Evolutionary conservation across 2,888 invertebrate genomes (phyloP).

Genomic region (Scaptomyza flava): DNA sequence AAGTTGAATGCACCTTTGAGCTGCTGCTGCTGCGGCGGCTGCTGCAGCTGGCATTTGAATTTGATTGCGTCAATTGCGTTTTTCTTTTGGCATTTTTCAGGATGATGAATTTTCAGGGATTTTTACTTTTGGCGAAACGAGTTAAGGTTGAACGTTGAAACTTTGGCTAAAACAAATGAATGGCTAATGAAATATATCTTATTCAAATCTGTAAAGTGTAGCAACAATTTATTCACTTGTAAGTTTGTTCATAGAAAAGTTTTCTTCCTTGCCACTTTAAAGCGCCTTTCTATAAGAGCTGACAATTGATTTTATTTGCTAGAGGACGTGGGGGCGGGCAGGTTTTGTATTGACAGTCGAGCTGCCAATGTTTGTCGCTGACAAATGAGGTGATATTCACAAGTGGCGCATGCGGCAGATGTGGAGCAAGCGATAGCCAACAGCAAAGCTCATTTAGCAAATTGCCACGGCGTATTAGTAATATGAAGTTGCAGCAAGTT

Average conservation of each 20-base stretch:
- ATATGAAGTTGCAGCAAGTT: constrained; percentile 36
- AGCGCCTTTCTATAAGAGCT: constrained; percentile 3
- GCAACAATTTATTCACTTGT: too few species aligned
- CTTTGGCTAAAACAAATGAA: too few species aligned
- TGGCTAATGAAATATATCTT: too few species aligned
- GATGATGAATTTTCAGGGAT: constrained; percentile 5
- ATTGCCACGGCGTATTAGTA: constrained; percentile 63
- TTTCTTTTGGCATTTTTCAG: constrained; percentile 27
- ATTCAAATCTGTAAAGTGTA: too few species aligned
- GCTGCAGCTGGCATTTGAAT: constrained; percentile 40
- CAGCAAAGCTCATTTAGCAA: constrained; percentile 61
- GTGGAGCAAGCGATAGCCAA: constrained; percentile 59
- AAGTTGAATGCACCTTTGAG: constrained; percentile 61
- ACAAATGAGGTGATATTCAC: constrained; percentile 48
- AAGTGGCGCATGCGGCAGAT: constrained; percentile 41
- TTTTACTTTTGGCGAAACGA: not conserved
- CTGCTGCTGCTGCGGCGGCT: constrained; percentile 19
- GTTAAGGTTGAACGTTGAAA: not conserved
- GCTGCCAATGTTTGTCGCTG: constrained; percentile 46
- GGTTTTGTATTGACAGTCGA: constrained; percentile 35
- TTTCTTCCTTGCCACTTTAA: not conserved
- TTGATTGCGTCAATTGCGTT: constrained; percentile 49
- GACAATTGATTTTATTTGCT: constrained; percentile 40
- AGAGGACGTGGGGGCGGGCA: too few species aligned
- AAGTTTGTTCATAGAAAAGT: too few species aligned